Evolutionary conservation across 2,888 invertebrate species (phyloP), one percentile per base, ranked within the genome.

Genomic region (Lithodes maja): DNA sequence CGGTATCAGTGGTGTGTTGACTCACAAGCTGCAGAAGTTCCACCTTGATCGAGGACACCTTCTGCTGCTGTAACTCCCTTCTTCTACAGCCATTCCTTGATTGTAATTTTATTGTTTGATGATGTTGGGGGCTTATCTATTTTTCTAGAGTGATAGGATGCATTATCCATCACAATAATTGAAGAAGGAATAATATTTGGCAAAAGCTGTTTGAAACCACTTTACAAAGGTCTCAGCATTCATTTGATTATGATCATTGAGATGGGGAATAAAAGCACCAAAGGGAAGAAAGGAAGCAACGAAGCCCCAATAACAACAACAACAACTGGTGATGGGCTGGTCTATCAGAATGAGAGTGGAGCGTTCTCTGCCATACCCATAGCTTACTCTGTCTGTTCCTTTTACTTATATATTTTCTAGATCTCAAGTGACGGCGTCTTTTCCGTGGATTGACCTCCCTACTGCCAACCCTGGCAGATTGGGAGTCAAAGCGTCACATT

Each of bases 131-230:
- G 81, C 52, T 55, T 82, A 17, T 82, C 7, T 9, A 61, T 82
- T 61, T 17, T 49, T 2, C 61, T 55, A 5, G 61, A 49, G 61
- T 61, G 61, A 0, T 53, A 71, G 15, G 71, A 71, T 71, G 71
- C 71, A 71, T 71, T 71, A 71, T 71, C 71, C 71, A 71, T 77
- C 77, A 77, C 77, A 50, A 82, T 82, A 68, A 82, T 55, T 68
- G 68, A 82, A 49, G 81, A 82, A 33, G 81, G 81, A 5, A 52
- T 61, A 68, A 82, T 82, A 15, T 82, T 82, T 17, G 81, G 68
- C 49, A 82, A 15, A 3, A 82, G 68, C 5, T 55, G 77, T 77
- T 17, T 71, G 3, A 12, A 12, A 71, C 71, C 71, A 71, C 71
- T 71, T 71, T 71, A n/a, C 71, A 17, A 71, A 71, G 15, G 12